A percentile compares a stretch with the other conserved stretches of the same genome.
Conservation (phyloP, 2,797 vertebrate species). For the Sciaenops ocellatus region DNA sequence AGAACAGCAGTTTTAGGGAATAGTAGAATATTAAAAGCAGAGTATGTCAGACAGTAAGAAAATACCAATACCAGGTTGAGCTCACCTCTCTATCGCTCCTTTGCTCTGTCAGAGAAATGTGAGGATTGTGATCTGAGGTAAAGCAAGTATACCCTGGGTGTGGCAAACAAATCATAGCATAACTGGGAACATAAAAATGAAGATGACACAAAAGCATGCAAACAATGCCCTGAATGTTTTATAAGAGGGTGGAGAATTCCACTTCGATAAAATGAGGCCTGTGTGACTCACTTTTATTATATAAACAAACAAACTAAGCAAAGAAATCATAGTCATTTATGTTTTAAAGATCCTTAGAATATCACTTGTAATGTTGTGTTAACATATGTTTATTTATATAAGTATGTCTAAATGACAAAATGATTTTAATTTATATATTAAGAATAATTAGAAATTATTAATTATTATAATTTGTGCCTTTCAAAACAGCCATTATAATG, state of each 20-base stretch:
- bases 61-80: not conserved
- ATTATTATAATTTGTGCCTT: not conserved
- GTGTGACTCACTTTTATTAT: not conserved
- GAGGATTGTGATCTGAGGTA: not conserved
- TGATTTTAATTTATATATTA: too few relatives aligned
- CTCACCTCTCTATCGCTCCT: slow-evolving; percentile 53
- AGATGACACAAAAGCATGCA: not conserved
- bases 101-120: slow-evolving; percentile 38
- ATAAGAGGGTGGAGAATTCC: slow-evolving; percentile 3
- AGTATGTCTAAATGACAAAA: too few relatives aligned
- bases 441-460: too few relatives aligned
- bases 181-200: not conserved
- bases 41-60: not conserved
- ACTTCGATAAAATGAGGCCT: not conserved
- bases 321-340: not conserved
- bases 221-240: not conserved
- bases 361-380: not conserved
- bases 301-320: not conserved
- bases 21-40: not conserved
- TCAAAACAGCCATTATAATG: not conserved
- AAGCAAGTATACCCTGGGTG: slow-evolving; percentile 36
- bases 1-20: not conserved
- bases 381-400: too few relatives aligned
- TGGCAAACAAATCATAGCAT: slow-evolving; percentile 9
- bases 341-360: not conserved